phyloP scores from a whole-genome alignment of 2,888 invertebrate species.

The Sinotaia quadrata region DNA sequence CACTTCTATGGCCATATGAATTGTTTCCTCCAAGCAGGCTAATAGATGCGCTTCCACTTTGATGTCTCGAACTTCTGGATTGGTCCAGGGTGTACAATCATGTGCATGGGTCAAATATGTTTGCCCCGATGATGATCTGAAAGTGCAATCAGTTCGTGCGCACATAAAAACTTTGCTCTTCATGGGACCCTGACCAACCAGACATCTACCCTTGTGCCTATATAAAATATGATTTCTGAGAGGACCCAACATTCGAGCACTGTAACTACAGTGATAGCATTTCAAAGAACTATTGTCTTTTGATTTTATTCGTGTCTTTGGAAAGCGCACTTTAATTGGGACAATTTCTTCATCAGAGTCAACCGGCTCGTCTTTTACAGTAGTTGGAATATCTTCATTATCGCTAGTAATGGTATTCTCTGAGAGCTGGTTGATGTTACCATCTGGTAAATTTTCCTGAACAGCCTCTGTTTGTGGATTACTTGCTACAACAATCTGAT shows the following conservation, averaged over 20 bases:
- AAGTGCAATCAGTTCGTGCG: slow-evolving; percentile 52
- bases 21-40: slow-evolving; percentile 36
- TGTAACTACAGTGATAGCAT: slow-evolving; percentile 56
- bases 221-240: slow-evolving; percentile 37
- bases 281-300: slow-evolving; percentile 46
- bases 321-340: slow-evolving; percentile 9
- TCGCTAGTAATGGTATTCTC: too few relatives aligned
- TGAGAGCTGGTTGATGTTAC: too few relatives aligned
- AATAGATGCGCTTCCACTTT: slow-evolving; percentile 34
- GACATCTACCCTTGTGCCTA: slow-evolving; percentile 36
- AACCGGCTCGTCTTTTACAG: slow-evolving; percentile 21
- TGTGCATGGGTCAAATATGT: slow-evolving; percentile 51
- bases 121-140: slow-evolving; percentile 48
- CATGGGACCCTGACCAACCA: slow-evolving; percentile 35
- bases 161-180: slow-evolving; percentile 54
- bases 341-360: slow-evolving; percentile 27
- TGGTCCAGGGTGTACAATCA: slow-evolving; percentile 51
- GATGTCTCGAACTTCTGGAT: slow-evolving; percentile 27
- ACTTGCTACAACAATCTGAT: background rate
- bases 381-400: background rate
- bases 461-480: background rate
- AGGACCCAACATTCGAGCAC: slow-evolving; percentile 25
- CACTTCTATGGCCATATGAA: slow-evolving; percentile 20
- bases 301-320: slow-evolving; percentile 2
- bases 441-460: too few relatives aligned